phyloP scores from a whole-genome alignment of 2,797 vertebrate genomes.

The Adrianichthys oophorus region DNA sequence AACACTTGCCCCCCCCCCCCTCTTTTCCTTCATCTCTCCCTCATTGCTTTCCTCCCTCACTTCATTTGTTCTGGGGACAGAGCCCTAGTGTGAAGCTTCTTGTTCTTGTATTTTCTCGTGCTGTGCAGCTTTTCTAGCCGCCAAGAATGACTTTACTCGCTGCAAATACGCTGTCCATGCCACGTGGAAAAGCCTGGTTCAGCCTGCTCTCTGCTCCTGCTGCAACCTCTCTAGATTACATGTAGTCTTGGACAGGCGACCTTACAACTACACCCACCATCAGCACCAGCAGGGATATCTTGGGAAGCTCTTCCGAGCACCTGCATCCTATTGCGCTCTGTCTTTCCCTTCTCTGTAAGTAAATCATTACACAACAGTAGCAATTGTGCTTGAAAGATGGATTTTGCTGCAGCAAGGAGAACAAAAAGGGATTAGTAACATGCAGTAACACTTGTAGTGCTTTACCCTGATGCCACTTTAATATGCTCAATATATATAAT shows the following conservation, averaged over 20 bases:
- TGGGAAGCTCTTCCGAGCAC: slow-evolving; percentile 47
- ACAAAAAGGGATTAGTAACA: slow-evolving; percentile 33
- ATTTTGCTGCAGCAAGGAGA: slow-evolving; percentile 17
- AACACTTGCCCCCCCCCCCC: slow-evolving; percentile 31
- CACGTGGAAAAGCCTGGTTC: slow-evolving; percentile 62
- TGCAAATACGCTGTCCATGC: slow-evolving; percentile 52
- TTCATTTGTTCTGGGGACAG: slow-evolving; percentile 62
- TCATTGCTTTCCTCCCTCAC: slow-evolving; percentile 30
- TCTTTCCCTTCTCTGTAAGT: slow-evolving; percentile 62
- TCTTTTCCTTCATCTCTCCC: slow-evolving; percentile 31
- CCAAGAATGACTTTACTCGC: slow-evolving; percentile 59
- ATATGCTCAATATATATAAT: no score
- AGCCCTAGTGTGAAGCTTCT: slow-evolving; percentile 59
- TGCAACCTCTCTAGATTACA: slow-evolving; percentile 65
- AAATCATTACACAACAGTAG: slow-evolving; percentile 46
- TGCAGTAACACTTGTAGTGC: slow-evolving; percentile 29
- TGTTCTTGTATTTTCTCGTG: slow-evolving; percentile 56
- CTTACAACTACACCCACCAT: slow-evolving; percentile 52
- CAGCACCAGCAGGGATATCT: slow-evolving; percentile 64
- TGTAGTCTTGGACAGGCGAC: slow-evolving; percentile 62
- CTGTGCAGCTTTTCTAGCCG: slow-evolving; percentile 43
- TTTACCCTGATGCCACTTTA: slow-evolving; percentile 16
- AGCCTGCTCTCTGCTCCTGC: slow-evolving; percentile 36
- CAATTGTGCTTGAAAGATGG: slow-evolving; percentile 29
- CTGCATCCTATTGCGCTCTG: slow-evolving; percentile 30